Evolutionary conservation across 1,140 invertebrate species (phyloP).

Genomic region (Ceratoteleas bidentatus): DNA sequence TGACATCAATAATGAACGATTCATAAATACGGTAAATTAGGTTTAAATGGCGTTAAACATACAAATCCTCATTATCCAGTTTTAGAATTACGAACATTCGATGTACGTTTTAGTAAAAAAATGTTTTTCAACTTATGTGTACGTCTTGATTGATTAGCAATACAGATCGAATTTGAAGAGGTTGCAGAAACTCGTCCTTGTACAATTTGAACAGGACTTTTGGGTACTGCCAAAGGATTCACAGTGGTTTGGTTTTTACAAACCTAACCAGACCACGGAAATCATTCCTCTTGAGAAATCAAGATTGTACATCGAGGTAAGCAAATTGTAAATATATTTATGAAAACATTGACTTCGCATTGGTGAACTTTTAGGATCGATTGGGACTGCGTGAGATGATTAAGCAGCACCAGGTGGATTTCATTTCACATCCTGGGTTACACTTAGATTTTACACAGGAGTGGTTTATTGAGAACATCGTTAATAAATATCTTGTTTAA

Average conservation of each 20-base stretch:
- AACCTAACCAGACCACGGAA: background rate
- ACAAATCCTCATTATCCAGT: no score
- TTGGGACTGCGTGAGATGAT: background rate
- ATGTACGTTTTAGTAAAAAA: background rate
- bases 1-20: conserved; percentile 97
- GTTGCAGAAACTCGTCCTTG: background rate
- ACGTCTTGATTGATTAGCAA: background rate
- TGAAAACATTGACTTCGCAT: no score
- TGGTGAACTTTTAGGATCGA: background rate
- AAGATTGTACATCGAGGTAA: background rate
- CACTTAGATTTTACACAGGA: conserved; percentile 4
- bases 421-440: no score
- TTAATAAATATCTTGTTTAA: no score
- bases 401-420: background rate
- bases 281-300: background rate
- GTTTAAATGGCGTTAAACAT: no score
- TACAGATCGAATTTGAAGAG: background rate
- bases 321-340: no score
- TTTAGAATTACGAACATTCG: no score
- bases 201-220: background rate
- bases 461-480: no score
- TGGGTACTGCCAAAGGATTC: background rate
- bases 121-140: background rate
- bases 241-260: background rate
- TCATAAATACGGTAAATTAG: conserved; percentile 82